phyloP scores from a whole-genome alignment of 2,797 vertebrate genomes.

The Anableps anableps region DNA sequence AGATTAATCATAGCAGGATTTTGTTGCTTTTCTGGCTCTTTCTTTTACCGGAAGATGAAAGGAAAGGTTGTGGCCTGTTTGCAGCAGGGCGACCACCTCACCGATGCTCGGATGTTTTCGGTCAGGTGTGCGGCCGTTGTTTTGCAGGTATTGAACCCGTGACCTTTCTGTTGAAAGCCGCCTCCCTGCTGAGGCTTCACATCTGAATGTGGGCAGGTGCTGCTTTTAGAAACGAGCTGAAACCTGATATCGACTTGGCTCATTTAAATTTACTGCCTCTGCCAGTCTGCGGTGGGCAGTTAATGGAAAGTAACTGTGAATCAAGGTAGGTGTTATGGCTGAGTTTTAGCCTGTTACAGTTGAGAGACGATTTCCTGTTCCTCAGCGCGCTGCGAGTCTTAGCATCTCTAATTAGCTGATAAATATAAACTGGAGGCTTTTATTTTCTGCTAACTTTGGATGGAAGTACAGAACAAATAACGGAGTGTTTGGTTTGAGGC shows the following conservation, averaged over 20 bases:
- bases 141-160: conserved; percentile 25
- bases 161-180: conserved; percentile 35
- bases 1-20: conserved; percentile 3
- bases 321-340: background rate
- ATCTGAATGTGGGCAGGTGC: conserved; percentile 24
- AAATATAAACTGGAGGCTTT: background rate
- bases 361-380: background rate
- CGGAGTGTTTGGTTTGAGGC: background rate
- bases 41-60: background rate
- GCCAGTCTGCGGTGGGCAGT: background rate
- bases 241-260: conserved; percentile 29
- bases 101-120: background rate
- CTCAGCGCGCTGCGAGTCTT: background rate
- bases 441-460: too few relatives aligned
- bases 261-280: conserved; percentile 26
- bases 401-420: background rate
- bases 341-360: background rate
- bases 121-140: background rate
- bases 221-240: conserved; percentile 41
- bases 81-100: background rate
- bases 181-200: conserved; percentile 9
- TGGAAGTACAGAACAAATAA: background rate
- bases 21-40: background rate
- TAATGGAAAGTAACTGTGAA: background rate
- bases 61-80: background rate